Evolutionary conservation across 2,888 invertebrate genomes (phyloP), one percentile per base, ranked within the genome.

Genomic region (Lasius fuliginosus): DNA sequence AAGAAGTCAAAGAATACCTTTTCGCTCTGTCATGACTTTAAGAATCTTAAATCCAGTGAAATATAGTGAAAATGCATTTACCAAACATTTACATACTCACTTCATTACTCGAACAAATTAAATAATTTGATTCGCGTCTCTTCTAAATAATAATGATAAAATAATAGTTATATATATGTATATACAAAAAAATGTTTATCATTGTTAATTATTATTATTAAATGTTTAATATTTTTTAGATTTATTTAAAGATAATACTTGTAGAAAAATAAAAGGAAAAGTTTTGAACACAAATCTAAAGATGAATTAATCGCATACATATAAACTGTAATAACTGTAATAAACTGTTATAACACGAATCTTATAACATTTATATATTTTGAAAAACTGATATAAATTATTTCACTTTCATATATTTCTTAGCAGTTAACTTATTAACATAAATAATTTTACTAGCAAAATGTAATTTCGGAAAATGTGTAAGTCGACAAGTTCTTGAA

Each of bases 401-500:
- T 65, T 23, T 23, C 18, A 77, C 23, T 33, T 49, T 36, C 23
- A 46, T 30, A 46, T 8, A 53, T 53, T 8, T 15, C 42, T 33
- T 4, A 42, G 9, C 1, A 40, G 3, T n/a, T 30, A 56, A 67
- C n/a, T 67, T 30, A 67, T 67, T 56, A 67, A 40, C n/a, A 8
- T 40, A 56, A 77, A 42, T 15, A n/a, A 18, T 56, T 46, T 42
- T 56, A 18, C 11, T 53, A 30, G n/a, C 23, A 9, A 8, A 46
- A 60, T 12, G 33, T 27, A 60, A 71, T 58, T 58, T 27, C 12
- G 23, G 8, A 42, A 68, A 40, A 9, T 77, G 56, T 53, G 46
- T 27, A 58, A 40, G 42, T 12, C 71, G 69, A 79, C 58, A 60
- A 81, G 40, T 71, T 62, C 73, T 71, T 42, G 33, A 81, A 58